Evolutionary conservation across 1,140 invertebrate genomes (phyloP).

Genomic region (Phenacoccus solenopsis): DNA sequence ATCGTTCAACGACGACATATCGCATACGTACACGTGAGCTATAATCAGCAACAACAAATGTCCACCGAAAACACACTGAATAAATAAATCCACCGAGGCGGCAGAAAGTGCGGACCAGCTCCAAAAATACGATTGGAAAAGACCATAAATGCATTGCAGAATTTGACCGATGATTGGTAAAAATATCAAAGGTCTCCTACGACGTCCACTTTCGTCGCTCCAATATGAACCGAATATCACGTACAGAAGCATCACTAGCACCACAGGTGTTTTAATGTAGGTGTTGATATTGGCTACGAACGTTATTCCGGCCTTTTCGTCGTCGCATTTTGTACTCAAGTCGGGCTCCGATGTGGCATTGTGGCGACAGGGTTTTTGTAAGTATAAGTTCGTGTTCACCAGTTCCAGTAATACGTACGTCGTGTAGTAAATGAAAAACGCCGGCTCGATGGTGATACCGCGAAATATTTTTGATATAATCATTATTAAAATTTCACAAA

Average conservation of each 20-base stretch:
- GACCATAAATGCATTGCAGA: background rate
- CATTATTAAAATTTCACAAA: too few relatives aligned
- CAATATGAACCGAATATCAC: constrained; percentile 27
- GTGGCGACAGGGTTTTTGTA: constrained; percentile 13
- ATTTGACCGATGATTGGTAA: constrained; percentile 29
- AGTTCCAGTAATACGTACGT: background rate
- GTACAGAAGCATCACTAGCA: constrained; percentile 6
- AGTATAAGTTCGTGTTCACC: constrained; percentile 5
- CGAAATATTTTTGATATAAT: background rate
- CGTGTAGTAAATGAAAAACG: constrained; percentile 8
- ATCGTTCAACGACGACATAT: background rate
- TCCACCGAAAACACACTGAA: constrained; percentile 2
- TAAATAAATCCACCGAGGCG: background rate
- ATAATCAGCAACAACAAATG: background rate
- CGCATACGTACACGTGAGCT: background rate
- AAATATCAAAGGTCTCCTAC: constrained; percentile 36
- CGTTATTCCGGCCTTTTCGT: constrained; percentile 1
- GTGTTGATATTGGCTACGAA: constrained; percentile 14
- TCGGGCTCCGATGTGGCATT: constrained; percentile 7
- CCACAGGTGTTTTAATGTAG: background rate
- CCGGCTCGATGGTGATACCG: constrained; percentile 11
- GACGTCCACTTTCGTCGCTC: constrained; percentile 25
- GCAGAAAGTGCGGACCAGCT: background rate
- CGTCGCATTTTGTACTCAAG: background rate
- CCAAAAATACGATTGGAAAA: constrained; percentile 7